Percentiles rank a stretch among this genome's conserved stretches.
Evolutionary conservation across 2,113 vertebrate genomes (phyloP).

Genomic region (Larimichthys crocea): DNA sequence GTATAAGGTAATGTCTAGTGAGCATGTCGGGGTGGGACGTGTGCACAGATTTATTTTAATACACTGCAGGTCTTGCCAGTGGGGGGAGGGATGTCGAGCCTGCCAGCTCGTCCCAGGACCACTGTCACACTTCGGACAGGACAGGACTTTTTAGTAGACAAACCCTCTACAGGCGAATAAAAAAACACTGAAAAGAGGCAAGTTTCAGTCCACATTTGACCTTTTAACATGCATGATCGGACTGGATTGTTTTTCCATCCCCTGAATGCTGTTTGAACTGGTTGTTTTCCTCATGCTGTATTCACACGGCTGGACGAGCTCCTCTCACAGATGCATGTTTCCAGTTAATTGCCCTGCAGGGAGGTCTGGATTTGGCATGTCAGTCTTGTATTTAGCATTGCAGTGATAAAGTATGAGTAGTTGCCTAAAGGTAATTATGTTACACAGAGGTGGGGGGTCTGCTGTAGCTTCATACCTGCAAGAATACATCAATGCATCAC

Average conservation of each 20-base stretch:
- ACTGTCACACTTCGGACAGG: slow-evolving; percentile 71
- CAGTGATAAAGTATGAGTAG: slow-evolving; percentile 15
- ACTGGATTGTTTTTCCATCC: slow-evolving; percentile 35
- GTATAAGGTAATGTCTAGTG: slow-evolving; percentile 97
- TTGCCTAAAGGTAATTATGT: not conserved
- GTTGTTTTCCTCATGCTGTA: slow-evolving; percentile 33
- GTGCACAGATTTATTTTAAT: slow-evolving; percentile 87
- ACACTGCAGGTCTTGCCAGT: slow-evolving; percentile 77
- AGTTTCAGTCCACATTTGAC: slow-evolving; percentile 67
- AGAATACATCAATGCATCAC: not conserved
- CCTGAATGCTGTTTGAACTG: slow-evolving; percentile 33
- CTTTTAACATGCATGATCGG: slow-evolving; percentile 73
- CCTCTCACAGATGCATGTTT: slow-evolving; percentile 60
- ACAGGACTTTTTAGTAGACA: slow-evolving; percentile 67
- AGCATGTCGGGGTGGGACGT: slow-evolving; percentile 87
- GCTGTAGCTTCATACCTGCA: slow-evolving; percentile 14
- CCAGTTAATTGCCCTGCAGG: slow-evolving; percentile 35
- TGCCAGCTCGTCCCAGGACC: slow-evolving; percentile 55
- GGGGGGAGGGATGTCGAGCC: slow-evolving; percentile 58
- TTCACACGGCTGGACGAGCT: slow-evolving; percentile 3
- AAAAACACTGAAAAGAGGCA: slow-evolving; percentile 73
- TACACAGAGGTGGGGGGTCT: not conserved
- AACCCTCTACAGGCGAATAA: slow-evolving; percentile 50
- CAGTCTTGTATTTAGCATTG: slow-evolving; percentile 58
- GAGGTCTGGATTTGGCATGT: slow-evolving; percentile 53